phyloP scores from a whole-genome alignment of 2,113 vertebrate genomes.

The Phyllostomus discolor region DNA sequence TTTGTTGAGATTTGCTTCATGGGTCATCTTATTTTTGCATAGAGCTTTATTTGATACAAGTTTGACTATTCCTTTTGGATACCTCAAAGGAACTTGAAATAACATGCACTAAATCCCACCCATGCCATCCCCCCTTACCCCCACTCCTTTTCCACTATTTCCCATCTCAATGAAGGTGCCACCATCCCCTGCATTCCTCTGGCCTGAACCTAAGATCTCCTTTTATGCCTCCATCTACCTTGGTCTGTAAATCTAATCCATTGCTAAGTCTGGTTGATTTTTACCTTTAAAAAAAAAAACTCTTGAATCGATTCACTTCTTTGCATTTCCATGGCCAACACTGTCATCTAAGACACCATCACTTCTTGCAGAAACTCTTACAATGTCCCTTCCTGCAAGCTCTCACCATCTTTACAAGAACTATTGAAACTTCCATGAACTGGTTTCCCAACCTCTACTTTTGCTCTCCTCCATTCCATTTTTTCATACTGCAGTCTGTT shows the following conservation, averaged over 20 bases:
- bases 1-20: neutral
- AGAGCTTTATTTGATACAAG: neutral
- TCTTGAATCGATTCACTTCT: too few relatives aligned
- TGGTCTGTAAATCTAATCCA: neutral
- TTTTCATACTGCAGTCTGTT: neutral
- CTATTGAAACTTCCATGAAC: neutral
- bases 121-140: neutral
- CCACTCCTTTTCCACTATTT: neutral
- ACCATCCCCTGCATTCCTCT: neutral
- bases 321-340: neutral
- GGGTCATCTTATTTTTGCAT: neutral
- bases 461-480: neutral
- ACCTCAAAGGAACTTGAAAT: neutral
- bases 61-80: neutral
- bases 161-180: neutral
- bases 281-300: neutral
- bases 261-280: neutral
- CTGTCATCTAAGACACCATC: neutral
- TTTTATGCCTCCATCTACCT: neutral
- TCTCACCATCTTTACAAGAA: neutral
- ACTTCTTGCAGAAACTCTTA: neutral
- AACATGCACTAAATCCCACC: neutral
- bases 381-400: neutral
- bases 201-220: neutral
- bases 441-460: neutral